Conservation (phyloP, 2,888 invertebrate species). For the Pherbina coryleti region DNA sequence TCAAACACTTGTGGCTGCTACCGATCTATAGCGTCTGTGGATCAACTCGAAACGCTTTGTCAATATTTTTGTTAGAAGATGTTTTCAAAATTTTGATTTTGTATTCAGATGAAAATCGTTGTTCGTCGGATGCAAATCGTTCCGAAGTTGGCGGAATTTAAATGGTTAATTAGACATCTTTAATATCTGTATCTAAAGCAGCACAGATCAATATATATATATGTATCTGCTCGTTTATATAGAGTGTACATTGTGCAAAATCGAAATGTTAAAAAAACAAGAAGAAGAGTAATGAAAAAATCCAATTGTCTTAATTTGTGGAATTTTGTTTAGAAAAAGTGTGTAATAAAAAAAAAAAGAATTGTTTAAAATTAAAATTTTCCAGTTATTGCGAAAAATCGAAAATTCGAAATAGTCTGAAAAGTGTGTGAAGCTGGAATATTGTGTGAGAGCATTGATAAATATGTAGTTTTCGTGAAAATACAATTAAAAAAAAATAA, state of each 20-base stretch:
- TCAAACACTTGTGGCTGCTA: too few relatives aligned
- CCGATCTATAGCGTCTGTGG: background rate
- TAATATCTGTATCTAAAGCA: constrained; percentile 26
- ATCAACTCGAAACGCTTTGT: constrained; percentile 4
- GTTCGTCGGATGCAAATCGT: constrained; percentile 5
- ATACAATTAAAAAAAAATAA: constrained; percentile 12
- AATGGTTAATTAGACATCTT: background rate
- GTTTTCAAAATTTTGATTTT: constrained; percentile 15
- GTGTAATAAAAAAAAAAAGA: background rate
- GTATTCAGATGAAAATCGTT: constrained; percentile 18
- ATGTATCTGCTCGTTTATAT: background rate
- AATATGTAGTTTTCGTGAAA: constrained; percentile 3
- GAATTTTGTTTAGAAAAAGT: too few relatives aligned
- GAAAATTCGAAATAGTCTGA: background rate
- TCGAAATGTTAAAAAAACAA: background rate
- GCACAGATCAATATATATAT: background rate
- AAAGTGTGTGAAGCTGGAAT: background rate
- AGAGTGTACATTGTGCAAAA: background rate
- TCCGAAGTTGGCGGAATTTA: background rate
- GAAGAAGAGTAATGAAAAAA: too few relatives aligned
- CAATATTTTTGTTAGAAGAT: constrained; percentile 1
- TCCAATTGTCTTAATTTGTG: too few relatives aligned
- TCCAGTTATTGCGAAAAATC: background rate
- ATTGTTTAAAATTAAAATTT: constrained; percentile 23
- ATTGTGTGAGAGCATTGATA: constrained; percentile 22